Conservation (phyloP, 2,113 vertebrate genomes). For the Proteles cristata region DNA sequence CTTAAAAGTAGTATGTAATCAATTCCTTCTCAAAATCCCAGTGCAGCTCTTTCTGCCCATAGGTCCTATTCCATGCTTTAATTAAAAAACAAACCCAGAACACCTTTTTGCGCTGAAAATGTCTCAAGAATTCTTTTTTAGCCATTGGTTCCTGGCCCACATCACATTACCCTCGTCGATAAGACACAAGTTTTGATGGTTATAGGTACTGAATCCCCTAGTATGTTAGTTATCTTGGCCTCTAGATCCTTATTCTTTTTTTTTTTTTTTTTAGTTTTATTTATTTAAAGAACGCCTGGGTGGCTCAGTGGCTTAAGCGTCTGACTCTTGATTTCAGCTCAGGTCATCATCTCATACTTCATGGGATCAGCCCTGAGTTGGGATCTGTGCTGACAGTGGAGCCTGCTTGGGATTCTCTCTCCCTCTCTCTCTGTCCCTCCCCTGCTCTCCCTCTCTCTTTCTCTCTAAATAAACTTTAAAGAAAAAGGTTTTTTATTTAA, state of each 20-base stretch:
- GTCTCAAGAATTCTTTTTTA: background rate
- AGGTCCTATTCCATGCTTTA: background rate
- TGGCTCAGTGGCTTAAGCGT: too few relatives aligned
- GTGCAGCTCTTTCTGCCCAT: background rate
- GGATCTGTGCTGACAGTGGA: too few relatives aligned
- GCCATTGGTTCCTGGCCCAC: background rate
- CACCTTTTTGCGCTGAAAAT: background rate
- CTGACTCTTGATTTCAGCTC: too few relatives aligned
- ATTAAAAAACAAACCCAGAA: background rate
- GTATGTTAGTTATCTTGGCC: conserved; percentile 37
- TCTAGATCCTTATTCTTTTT: background rate
- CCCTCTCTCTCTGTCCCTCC: too few relatives aligned
- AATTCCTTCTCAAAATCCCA: background rate
- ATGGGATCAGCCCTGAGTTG: too few relatives aligned
- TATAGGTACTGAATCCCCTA: background rate
- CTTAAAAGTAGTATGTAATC: background rate
- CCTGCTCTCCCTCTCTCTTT: too few relatives aligned
- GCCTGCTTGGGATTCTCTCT: too few relatives aligned
- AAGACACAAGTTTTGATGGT: background rate
- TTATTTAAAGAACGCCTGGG: too few relatives aligned
- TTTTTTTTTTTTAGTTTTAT: too few relatives aligned
- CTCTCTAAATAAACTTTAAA: too few relatives aligned
- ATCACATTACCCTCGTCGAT: background rate
- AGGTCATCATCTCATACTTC: too few relatives aligned
- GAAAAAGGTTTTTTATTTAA: too few relatives aligned